Base-by-base conservation (phyloP, 2,113 vertebrate species). In the pig (Sus scrofa) region DNA sequence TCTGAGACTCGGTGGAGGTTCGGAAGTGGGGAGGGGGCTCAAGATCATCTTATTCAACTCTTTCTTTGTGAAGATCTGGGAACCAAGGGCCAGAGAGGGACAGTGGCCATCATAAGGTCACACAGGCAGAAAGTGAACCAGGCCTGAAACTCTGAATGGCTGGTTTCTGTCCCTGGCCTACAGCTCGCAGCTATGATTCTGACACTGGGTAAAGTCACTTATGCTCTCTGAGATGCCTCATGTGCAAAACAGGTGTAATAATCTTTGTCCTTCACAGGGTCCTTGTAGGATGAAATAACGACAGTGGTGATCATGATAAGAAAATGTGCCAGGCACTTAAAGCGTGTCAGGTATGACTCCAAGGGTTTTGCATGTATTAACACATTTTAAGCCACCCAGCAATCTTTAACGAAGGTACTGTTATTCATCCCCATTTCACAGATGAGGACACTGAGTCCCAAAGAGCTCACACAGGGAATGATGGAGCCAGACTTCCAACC, bases 301-400 rank as follows among this genome's bases (percentile, higher is more conserved):
- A 67, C 37, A 70, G 0, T 3, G 44, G 14, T 5, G 34, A 11
- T n/a, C 4, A 11, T 4, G 3, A 20, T 34, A 73, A 62, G 2
- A 4, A 68, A 37, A 34, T 0, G 32, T 0, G 2, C 39, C 20
- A 10, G 13, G 11, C 26, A 6, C 67, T 50, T 13, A 9, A n/a
- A 20, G 13, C 1, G 13, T 10, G 50, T 44, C 13, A 1, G 82
- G 77, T 30, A 10, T 10, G 16, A 27, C 39, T 30, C 32, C 26
- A 6, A 84, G 86, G 30, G 4, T 5, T n/a, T 73, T 4, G 20
- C 1, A 2, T 20, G 4, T 15, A 79, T 10, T 19, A n/a, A 62
- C 77, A 71, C 3, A 1, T 1, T 14, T 32, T 16, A 34, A 73
- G 26, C 65, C 78, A 65, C 39, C 30, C 26, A 37, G 62, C 7